A percentile compares a stretch with the other conserved stretches of the same genome.
phyloP scores from a whole-genome alignment of 2,797 vertebrate genomes.

The Pangasius larnaudii region DNA sequence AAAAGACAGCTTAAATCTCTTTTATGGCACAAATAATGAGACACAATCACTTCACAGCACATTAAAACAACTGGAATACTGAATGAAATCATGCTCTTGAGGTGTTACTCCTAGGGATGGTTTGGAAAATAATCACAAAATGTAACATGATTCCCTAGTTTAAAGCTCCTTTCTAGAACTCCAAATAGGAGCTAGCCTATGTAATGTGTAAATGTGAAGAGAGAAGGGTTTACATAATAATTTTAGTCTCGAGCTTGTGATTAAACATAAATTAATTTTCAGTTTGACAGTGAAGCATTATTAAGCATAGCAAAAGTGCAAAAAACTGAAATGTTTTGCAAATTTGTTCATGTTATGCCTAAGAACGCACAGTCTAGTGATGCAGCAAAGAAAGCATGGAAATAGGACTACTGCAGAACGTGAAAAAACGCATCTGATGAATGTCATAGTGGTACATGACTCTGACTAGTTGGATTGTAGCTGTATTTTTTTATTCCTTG shows the following conservation, averaged over 20 bases:
- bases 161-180: not conserved
- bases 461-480: slow-evolving; percentile 18
- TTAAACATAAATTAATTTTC: not conserved
- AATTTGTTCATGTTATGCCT: not conserved
- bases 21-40: slow-evolving; percentile 68
- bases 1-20: slow-evolving; percentile 9
- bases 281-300: slow-evolving; percentile 1
- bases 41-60: slow-evolving; percentile 71
- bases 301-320: slow-evolving; percentile 23
- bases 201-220: slow-evolving; percentile 4
- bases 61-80: slow-evolving; percentile 59
- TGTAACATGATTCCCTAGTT: not conserved
- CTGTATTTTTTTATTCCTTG: not conserved
- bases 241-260: not conserved
- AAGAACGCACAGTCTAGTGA: slow-evolving; percentile 56
- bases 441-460: slow-evolving; percentile 33
- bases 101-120: slow-evolving; percentile 35
- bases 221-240: not conserved
- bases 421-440: slow-evolving; percentile 41
- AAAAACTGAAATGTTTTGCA: not conserved
- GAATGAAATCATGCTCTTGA: slow-evolving; percentile 65
- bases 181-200: not conserved
- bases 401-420: not conserved
- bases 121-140: slow-evolving; percentile 22
- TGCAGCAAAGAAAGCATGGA: slow-evolving; percentile 64